These are phyloP conservation scores for Mactra quadrangularis DNA, from an alignment of 1,140 invertebrate genomes.

Conservation along the genomic window DNA sequence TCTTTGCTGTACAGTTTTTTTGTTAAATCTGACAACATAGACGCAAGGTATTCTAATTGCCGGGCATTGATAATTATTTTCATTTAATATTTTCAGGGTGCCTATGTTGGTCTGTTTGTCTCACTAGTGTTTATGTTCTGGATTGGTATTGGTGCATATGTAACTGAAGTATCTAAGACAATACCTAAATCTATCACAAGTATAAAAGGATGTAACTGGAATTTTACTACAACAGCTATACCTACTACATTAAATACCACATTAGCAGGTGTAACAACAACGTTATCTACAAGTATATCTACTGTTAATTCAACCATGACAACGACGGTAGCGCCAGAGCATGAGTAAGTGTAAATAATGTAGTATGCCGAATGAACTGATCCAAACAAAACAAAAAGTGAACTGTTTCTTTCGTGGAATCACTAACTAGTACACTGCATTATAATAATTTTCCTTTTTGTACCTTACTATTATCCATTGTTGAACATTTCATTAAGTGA, in stretches of 20 bases:
- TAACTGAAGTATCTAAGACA: constrained; percentile 86
- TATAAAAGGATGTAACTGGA: constrained; percentile 77
- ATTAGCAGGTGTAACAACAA: constrained; percentile 13
- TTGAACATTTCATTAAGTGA: too few relatives aligned
- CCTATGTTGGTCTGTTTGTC: constrained; percentile 88
- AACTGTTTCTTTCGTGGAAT: too few relatives aligned
- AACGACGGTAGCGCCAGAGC: neutral
- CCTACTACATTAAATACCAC: constrained; percentile 27
- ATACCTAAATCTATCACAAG: constrained; percentile 84
- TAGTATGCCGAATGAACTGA: neutral
- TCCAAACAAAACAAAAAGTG: neutral
- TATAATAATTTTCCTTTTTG: too few relatives aligned
- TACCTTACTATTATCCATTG: too few relatives aligned
- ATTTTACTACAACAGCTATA: constrained; percentile 62
- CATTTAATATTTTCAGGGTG: constrained; percentile 91
- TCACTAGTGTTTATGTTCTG: constrained; percentile 90
- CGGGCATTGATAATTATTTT: too few relatives aligned
- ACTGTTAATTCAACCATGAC: constrained; percentile 8
- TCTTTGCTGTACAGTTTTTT: too few relatives aligned
- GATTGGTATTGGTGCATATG: constrained; percentile 93
- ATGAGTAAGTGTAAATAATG: constrained; percentile 40
- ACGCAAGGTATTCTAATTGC: too few relatives aligned
- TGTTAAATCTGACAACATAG: too few relatives aligned
- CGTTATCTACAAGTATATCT: constrained; percentile 15
- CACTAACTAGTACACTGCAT: too few relatives aligned